Base-by-base conservation (phyloP, 2,113 vertebrate species). In the Stigmatopora argus region DNA sequence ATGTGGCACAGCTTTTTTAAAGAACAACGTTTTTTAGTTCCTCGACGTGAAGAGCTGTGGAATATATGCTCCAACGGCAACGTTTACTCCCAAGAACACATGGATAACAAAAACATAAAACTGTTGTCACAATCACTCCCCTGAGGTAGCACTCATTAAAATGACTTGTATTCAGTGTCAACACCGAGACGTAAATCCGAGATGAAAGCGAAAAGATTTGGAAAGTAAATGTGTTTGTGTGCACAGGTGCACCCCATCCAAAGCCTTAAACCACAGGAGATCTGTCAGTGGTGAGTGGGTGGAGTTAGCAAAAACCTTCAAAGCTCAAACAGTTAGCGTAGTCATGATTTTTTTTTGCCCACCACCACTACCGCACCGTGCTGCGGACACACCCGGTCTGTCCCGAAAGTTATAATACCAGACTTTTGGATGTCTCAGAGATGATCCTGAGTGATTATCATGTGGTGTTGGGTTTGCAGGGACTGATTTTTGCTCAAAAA, bases 161-260 rank as follows among this genome's bases (percentile, higher is more conserved):
- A 71, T 60, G 12, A 48, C 19, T 56, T 69, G 62, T 78, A 45
- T 70, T 69, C 53, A 66, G 46, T 80, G 17, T 23, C 71, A 72
- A 79, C 64, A 75, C 35, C 31, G 11, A 72, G 31, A 58, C 26
- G 23, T 19, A 56, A 78, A 59, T 69, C 66, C 21, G 21, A 35
- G 52, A 73, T 53, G 45, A 74, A 74, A 75, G 72, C 53, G 71
- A 41, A 73, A 71, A 72, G 60, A n/a, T 45, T 13, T 71, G 67
- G 34, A 69, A 78, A 77, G 76, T 65, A 5, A 57, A 60, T 34
- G 68, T 62, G 66, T 66, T 57, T 61, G 59, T 86, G 74, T 84
- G 80, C 80, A 85, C 84, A 85, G 84, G 86, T 88, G 86, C 82
- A 72, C 73, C 62, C 73, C 73, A 68, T 82, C 75, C 70, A 58